These are phyloP conservation scores for Malurus melanocephalus DNA, from an alignment of 2,113 vertebrate genomes.

Conservation along the genomic window DNA sequence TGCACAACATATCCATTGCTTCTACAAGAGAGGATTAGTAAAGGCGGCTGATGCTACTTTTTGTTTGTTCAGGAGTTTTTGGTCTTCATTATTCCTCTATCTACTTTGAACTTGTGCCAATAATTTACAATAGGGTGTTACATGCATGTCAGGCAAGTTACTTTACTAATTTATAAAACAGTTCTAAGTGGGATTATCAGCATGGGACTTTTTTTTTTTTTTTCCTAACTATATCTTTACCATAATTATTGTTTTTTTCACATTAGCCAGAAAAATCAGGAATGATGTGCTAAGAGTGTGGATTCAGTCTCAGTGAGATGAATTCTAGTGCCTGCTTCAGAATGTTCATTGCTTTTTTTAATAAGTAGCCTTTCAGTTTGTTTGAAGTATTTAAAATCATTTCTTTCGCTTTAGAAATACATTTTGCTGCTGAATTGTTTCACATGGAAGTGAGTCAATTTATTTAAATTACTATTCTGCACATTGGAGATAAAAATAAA, in stretches of 20 bases:
- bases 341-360: constrained; percentile 1
- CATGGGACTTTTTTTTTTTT: neutral
- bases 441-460: constrained; percentile 59
- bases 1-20: too few relatives aligned
- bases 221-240: neutral
- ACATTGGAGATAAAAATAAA: constrained; percentile 71
- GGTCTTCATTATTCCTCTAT: too few relatives aligned
- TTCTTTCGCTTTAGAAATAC: constrained; percentile 66
- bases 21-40: too few relatives aligned
- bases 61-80: too few relatives aligned
- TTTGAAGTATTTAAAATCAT: constrained; percentile 61
- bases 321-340: constrained; percentile 17
- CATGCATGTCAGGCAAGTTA: neutral
- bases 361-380: constrained; percentile 41
- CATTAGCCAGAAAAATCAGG: neutral
- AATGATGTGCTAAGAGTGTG: neutral
- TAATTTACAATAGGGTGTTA: neutral
- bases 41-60: too few relatives aligned
- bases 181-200: constrained; percentile 1
- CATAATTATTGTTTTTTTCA: neutral
- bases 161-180: neutral
- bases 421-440: constrained; percentile 55
- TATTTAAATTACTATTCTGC: constrained; percentile 77
- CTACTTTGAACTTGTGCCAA: too few relatives aligned
- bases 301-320: neutral